Evolutionary conservation across 37 sponge, comb jelly and placozoan genomes (phyloP), one percentile per base, ranked within the genome.

Genomic region (Agelas oroides): DNA sequence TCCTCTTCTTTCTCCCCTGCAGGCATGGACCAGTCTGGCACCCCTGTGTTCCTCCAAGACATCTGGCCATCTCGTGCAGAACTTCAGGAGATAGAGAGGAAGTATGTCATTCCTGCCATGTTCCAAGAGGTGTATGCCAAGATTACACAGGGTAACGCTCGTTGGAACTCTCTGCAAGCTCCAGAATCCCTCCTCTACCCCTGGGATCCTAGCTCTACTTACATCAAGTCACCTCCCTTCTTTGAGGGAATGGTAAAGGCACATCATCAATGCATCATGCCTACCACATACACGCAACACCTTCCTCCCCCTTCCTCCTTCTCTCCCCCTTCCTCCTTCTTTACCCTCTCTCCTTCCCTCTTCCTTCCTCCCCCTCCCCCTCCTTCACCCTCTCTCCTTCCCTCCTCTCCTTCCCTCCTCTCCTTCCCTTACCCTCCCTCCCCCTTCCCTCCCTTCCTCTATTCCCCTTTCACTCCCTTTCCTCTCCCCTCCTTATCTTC

Each of bases 181-280:
- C 84, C 92, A 28, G 77, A 89, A 23, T 81, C 92, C 18, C 68
- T 86, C 56, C 96, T 95, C 27, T 97, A 97, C 61, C 93, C 93
- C 0, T 97, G 97, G 97, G 93, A 95, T 35, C 33, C 53, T 17
- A 80, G 33, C 34, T 95, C 94, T 12, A 95, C 95, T 28, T 97
- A 95, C 84, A 93, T 97, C 81, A 86, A 97, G 89, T 74, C 67
- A 34, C 95, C 97, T 54, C 97, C 97, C 19, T 97, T 97, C 87
- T 95, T 95, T 76, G 83, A 85, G 27, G 67, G 75, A 11, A 89
- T 97, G 95, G 95, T 91, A 31, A 66, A 81, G 61, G 6, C 3
- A 46, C 46, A 3, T 46, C 46, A 3, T 8, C 46, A 46, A 46
- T 8, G 6, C 46, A 46, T 27, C 31, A 17, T 13, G 5, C 62